phyloP scores from a whole-genome alignment of 2,113 vertebrate species.

The Malurus melanocephalus region DNA sequence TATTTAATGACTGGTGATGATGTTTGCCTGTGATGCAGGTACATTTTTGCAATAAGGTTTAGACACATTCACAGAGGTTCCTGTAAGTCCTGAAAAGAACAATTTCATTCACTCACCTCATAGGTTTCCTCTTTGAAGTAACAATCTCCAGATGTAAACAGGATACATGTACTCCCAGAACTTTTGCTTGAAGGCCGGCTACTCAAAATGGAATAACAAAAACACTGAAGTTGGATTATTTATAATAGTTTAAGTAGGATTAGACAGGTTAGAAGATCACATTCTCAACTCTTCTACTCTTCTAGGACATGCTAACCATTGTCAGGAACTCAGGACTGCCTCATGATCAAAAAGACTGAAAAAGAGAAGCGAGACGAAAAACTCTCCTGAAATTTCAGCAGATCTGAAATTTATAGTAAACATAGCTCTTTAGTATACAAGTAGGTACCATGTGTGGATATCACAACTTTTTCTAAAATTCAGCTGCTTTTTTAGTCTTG shows the following conservation, averaged over 20 bases:
- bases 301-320: background rate
- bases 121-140: accelerated
- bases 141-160: background rate
- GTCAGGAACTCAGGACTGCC: background rate
- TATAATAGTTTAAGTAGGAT: background rate
- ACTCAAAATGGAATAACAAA: background rate
- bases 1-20: background rate
- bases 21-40: background rate
- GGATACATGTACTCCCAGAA: background rate
- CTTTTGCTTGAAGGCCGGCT: background rate
- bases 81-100: background rate
- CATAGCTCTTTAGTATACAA: background rate
- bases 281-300: background rate
- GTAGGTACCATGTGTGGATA: background rate
- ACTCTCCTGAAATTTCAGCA: background rate
- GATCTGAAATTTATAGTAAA: background rate
- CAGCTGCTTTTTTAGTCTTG: background rate
- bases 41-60: background rate
- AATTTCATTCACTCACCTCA: background rate
- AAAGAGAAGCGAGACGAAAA: background rate
- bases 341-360: accelerated
- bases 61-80: background rate
- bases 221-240: background rate
- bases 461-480: background rate
- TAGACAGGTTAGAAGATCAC: background rate